These are phyloP conservation scores for Erinaceus europaeus DNA, from an alignment of 2,113 vertebrate genomes.

Conservation along the genomic window DNA sequence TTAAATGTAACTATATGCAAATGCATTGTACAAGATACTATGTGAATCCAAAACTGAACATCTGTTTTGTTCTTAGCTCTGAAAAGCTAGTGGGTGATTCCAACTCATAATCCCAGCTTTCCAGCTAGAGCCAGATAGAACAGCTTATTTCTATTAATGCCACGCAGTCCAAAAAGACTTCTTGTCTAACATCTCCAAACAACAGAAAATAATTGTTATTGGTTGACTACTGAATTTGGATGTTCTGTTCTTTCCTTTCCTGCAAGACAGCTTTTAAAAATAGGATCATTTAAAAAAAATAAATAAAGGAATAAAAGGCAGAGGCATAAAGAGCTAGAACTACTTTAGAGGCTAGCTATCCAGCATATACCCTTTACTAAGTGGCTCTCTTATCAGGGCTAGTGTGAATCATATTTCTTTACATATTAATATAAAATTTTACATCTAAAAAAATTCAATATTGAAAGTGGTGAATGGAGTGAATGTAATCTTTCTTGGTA, in stretches of 20 bases:
- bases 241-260: slow-evolving; percentile 33
- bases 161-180: slow-evolving; percentile 37
- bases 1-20: slow-evolving; percentile 23
- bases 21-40: not conserved
- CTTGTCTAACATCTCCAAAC: slow-evolving; percentile 34
- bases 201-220: not conserved
- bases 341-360: not conserved
- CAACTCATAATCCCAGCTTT: not conserved
- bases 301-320: no score
- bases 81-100: slow-evolving; percentile 26
- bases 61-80: slow-evolving; percentile 24
- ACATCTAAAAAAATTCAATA: slow-evolving; percentile 5
- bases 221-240: slow-evolving; percentile 43
- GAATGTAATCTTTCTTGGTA: no score
- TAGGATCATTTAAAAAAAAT: slow-evolving; percentile 39
- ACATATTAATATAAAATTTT: not conserved
- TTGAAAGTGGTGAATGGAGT: not conserved
- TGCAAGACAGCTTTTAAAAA: slow-evolving; percentile 53
- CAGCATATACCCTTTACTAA: slow-evolving; percentile 16
- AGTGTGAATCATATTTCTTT: slow-evolving; percentile 7
- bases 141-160: slow-evolving; percentile 43
- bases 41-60: slow-evolving; percentile 42
- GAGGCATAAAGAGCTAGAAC: not conserved
- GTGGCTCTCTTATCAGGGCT: not conserved
- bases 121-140: not conserved